phyloP scores from a whole-genome alignment of 2,888 invertebrate species.

The Deroplatys truncata region DNA sequence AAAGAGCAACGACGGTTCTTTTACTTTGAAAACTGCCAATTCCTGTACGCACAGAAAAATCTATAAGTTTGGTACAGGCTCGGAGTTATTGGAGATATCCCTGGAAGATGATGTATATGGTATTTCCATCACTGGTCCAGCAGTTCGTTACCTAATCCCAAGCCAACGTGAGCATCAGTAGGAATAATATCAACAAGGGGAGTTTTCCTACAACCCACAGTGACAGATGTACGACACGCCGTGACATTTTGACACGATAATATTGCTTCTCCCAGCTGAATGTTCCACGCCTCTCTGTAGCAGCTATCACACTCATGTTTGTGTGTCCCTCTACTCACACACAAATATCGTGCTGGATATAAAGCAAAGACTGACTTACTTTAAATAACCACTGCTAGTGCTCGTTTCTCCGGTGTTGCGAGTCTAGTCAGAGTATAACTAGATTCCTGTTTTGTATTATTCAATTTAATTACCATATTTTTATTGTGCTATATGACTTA shows the following conservation, averaged over 20 bases:
- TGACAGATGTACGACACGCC: background rate
- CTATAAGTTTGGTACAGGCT: background rate
- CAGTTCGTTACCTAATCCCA: background rate
- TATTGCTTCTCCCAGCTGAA: background rate
- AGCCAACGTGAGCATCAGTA: background rate
- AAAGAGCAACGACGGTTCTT: background rate
- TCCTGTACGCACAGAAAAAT: background rate
- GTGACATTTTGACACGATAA: background rate
- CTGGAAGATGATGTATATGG: background rate
- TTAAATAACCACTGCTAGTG: no score
- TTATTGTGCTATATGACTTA: no score
- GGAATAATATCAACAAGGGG: background rate
- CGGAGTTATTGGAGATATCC: background rate
- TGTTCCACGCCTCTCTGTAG: background rate
- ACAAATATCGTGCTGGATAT: background rate
- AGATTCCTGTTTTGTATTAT: no score
- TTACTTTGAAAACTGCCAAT: background rate
- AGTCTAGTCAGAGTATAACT: no score
- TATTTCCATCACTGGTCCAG: background rate
- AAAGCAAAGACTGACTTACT: background rate
- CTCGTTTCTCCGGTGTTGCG: no score
- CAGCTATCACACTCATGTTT: background rate
- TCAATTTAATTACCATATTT: no score
- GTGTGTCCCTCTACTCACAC: background rate
- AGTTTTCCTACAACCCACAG: background rate